These are phyloP conservation scores for Rhadinocentrus ornatus DNA, from an alignment of 2,797 vertebrate genomes.

Conservation along the genomic window DNA sequence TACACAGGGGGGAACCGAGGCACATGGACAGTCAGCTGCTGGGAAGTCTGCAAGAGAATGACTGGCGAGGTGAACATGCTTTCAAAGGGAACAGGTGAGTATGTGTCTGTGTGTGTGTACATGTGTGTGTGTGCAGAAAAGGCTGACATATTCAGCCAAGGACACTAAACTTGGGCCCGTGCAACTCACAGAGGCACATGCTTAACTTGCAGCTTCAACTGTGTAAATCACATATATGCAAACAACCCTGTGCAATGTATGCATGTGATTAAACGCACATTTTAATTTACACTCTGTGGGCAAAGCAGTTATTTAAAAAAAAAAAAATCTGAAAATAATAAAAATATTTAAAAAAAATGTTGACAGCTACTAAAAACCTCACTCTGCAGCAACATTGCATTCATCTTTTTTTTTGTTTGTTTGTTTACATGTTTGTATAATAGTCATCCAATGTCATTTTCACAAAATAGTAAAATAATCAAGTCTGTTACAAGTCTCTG, in stretches of 20 bases:
- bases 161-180: constrained; percentile 54
- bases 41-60: constrained; percentile 48
- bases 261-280: neutral
- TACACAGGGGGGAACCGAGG: constrained; percentile 32
- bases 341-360: neutral
- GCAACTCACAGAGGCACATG: constrained; percentile 55
- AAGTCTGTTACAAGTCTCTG: constrained; percentile 12
- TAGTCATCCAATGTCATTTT: neutral
- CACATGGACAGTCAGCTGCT: constrained; percentile 54
- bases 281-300: neutral
- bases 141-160: constrained; percentile 56
- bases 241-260: constrained; percentile 54
- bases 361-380: neutral
- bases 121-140: constrained; percentile 36
- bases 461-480: neutral
- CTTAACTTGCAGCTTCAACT: constrained; percentile 61
- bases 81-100: constrained; percentile 10
- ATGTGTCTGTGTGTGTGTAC: constrained; percentile 4
- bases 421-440: neutral
- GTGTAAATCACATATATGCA: constrained; percentile 61
- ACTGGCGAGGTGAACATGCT: constrained; percentile 43
- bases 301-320: neutral
- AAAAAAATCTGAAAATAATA: no score
- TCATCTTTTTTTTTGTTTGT: neutral
- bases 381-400: neutral